Evolutionary conservation across 2,113 vertebrate species (phyloP).

Genomic region (Callospermophilus lateralis): DNA sequence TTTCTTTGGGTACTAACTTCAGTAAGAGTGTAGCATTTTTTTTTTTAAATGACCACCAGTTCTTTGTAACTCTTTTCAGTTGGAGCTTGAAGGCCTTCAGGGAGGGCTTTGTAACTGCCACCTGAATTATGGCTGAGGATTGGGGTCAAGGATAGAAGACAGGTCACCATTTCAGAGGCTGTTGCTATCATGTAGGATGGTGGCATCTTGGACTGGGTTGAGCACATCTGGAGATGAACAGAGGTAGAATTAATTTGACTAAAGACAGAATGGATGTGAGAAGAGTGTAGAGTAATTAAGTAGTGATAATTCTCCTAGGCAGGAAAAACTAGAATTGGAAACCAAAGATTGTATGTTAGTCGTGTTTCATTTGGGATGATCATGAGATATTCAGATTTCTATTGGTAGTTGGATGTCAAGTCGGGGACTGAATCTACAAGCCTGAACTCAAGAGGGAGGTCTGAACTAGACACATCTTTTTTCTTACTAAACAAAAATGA

Average conservation of each 20-base stretch:
- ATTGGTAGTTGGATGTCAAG: background rate
- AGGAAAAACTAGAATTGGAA: background rate
- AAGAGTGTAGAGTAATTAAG: background rate
- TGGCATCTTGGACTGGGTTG: background rate
- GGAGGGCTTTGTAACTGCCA: background rate
- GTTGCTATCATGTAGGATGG: background rate
- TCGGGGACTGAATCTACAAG: background rate
- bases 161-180: background rate
- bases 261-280: background rate
- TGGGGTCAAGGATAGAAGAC: background rate
- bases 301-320: background rate
- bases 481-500: constrained; percentile 26
- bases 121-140: background rate
- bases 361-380: background rate
- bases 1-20: background rate
- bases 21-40: background rate
- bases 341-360: background rate
- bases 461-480: background rate
- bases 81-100: background rate
- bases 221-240: background rate
- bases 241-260: constrained; percentile 9
- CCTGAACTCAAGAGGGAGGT: background rate
- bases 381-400: background rate
- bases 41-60: background rate
- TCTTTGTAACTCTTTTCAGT: background rate